phyloP scores from a whole-genome alignment of 2,113 vertebrate species.

The Rafetus swinhoei region DNA sequence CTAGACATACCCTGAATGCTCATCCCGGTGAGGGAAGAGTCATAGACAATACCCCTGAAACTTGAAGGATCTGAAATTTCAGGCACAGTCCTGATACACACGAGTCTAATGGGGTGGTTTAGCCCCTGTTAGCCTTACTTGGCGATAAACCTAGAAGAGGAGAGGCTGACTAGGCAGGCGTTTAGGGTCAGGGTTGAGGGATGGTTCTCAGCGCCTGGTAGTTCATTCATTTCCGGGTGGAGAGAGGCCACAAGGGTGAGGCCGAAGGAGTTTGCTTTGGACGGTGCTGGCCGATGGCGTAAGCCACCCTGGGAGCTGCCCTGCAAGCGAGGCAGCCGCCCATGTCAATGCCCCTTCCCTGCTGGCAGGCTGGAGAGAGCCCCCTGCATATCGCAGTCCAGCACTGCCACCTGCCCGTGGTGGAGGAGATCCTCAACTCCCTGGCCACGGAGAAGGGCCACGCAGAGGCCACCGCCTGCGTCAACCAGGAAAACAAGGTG shows the following conservation, averaged over 20 bases:
- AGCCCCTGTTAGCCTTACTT: not conserved
- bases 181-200: not conserved
- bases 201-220: not conserved
- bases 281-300: not conserved
- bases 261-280: not conserved
- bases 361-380: slow-evolving; percentile 56
- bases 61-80: not conserved
- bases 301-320: not conserved
- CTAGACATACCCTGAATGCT: not conserved
- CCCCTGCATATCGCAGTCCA: slow-evolving; percentile 69
- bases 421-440: slow-evolving; percentile 60
- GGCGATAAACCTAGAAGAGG: not conserved
- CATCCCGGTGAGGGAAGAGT: not conserved
- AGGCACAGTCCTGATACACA: not conserved
- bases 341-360: not conserved
- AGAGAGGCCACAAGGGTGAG: not conserved
- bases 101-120: not conserved
- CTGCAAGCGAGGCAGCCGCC: not conserved
- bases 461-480: slow-evolving; percentile 45
- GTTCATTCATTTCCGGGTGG: not conserved
- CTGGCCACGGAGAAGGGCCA: slow-evolving; percentile 57
- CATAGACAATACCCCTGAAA: not conserved
- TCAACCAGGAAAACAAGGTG: slow-evolving; percentile 69
- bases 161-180: not conserved
- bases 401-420: slow-evolving; percentile 65